A percentile compares a stretch with the other conserved stretches of the same genome.
These are phyloP conservation scores for Cotesia vestalis DNA, from an alignment of 1,140 invertebrate genomes.

Conservation along the genomic window DNA sequence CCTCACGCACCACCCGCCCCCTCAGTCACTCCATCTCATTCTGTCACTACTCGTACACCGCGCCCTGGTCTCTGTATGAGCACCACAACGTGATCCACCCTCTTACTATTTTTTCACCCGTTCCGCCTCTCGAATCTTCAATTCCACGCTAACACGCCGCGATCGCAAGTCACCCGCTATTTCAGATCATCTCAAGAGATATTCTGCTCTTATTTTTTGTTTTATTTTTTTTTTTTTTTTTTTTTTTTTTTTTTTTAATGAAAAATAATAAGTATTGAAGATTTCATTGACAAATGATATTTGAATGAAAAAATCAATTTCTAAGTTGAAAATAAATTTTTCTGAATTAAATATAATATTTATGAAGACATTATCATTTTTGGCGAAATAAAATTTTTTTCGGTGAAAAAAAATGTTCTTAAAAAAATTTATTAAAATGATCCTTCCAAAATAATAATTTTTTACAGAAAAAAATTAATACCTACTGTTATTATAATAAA, in stretches of 20 bases:
- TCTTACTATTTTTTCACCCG: conserved; percentile 32
- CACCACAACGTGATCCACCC: conserved; percentile 34
- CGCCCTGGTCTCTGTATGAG: conserved; percentile 29
- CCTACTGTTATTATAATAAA: too few relatives aligned
- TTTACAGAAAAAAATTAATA: too few relatives aligned
- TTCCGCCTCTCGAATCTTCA: conserved; percentile 40
- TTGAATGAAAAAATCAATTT: too few relatives aligned
- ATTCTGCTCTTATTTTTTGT: conserved; percentile 28
- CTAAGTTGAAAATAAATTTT: too few relatives aligned
- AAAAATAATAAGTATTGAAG: too few relatives aligned
- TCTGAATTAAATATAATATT: too few relatives aligned
- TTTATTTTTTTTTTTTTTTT: neutral
- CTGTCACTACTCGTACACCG: conserved; percentile 48
- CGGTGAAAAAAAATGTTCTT: too few relatives aligned
- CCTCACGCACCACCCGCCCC: conserved; percentile 37
- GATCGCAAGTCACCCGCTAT: neutral
- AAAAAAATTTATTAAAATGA: too few relatives aligned
- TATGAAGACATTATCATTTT: too few relatives aligned
- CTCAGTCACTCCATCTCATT: conserved; percentile 55
- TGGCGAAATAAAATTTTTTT: too few relatives aligned
- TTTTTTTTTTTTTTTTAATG: neutral
- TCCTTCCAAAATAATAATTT: too few relatives aligned
- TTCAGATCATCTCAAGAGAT: neutral
- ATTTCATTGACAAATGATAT: too few relatives aligned
- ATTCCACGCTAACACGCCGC: conserved; percentile 18